Base-by-base conservation (phyloP, 2,113 vertebrate genomes). In the Alaudala cheleensis region DNA sequence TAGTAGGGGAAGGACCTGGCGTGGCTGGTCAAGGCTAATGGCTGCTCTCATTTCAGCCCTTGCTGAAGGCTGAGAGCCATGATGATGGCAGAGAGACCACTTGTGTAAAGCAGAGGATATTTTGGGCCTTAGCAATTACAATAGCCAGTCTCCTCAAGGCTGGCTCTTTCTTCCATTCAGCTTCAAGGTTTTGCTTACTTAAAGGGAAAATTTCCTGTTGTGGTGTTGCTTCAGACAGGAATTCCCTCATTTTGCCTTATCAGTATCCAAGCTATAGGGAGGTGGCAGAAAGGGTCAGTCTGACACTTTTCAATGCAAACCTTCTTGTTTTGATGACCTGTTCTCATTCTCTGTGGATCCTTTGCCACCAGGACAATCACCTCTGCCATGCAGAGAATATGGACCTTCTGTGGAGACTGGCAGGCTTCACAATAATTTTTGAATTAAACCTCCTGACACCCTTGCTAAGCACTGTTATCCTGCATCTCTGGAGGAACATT, bases 191-290 rank as follows among this genome's bases (percentile, higher is more conserved):
- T 82, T 62, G 49, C 65, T 93, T 64, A 51, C 40, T 95, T 81
- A 40, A 82, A 81, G 23, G 34, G 51, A 92, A 56, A 58, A 22
- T 45, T 81, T 86, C 51, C 73, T 45, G 16, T 70, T 67, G 42
- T 49, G 39, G 44, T 29, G 15, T 42, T 78, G 19, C 57, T 90
- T 92, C 76, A 96, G 87, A 91, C 76, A 83, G 91, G 91, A 97
- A 86, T 91, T 85, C 54, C 71, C 14, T 65, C 44, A 19, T 86
- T 92, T 81, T 8, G 5, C 49, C 79, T 83, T 83, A 90, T 92
- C 87, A 90, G 42, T 51, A 71, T 78, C 67, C 65, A 81, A 21
- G 56, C 56, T 44, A 26, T 14, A 54, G 2, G 0, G 62, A 74
- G 40, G 83, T 86, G 72, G 34, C 69, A 67, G 40, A 78, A 94